phyloP scores from a whole-genome alignment of 2,888 invertebrate genomes.

The Cepaea hortensis region DNA sequence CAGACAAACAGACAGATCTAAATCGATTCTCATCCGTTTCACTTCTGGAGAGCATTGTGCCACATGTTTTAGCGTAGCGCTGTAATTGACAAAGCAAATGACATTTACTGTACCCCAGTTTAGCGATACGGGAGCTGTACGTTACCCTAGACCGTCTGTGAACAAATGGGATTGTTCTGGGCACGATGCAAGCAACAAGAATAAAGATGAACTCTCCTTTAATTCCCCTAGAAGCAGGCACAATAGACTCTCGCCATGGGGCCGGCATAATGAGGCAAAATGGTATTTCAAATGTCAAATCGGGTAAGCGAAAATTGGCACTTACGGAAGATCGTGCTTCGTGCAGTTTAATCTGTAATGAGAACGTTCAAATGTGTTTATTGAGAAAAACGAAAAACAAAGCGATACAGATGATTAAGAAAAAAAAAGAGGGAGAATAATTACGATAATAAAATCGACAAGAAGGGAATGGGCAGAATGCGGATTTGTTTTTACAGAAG shows the following conservation, averaged over 20 bases:
- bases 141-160: background rate
- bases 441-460: background rate
- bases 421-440: background rate
- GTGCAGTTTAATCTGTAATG: background rate
- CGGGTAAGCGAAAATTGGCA: conserved; percentile 3
- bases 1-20: too few species aligned
- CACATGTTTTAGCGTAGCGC: too few species aligned
- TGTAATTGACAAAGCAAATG: too few species aligned
- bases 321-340: background rate
- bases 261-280: background rate
- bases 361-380: background rate
- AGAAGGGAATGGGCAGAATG: background rate
- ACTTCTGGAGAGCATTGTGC: too few species aligned
- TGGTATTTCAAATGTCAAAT: background rate
- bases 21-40: too few species aligned
- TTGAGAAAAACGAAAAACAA: background rate
- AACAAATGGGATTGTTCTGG: background rate
- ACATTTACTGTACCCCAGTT: too few species aligned
- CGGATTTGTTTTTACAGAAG: too few species aligned
- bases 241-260: background rate
- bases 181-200: background rate
- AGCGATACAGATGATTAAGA: background rate
- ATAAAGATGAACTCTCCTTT: too few species aligned
- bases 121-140: too few species aligned
- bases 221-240: background rate